Conservation (phyloP, 2,797 vertebrate species). For the Tachyglossus aculeatus region DNA sequence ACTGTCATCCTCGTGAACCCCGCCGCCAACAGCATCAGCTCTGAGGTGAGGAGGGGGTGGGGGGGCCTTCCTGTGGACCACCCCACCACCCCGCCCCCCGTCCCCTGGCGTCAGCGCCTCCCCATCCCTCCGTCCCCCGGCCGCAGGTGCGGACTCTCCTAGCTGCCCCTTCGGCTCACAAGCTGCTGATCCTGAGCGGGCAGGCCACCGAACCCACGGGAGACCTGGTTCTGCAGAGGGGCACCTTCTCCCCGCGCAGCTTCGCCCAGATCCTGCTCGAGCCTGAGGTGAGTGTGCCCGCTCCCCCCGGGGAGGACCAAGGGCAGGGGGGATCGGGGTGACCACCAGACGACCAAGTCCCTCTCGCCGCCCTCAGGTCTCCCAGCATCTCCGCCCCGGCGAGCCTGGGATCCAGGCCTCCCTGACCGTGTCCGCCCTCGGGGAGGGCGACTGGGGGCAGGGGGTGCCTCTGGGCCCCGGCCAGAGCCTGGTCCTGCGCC, state of each 20-base stretch:
- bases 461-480: conserved; percentile 81
- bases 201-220: conserved; percentile 89
- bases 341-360: conserved; percentile 6
- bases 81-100: not conserved
- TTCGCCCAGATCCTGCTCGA: conserved; percentile 85
- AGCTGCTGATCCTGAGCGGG: conserved; percentile 89
- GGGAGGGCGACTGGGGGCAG: conserved; percentile 92
- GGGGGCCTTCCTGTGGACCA: not conserved
- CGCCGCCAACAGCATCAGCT: conserved; percentile 79
- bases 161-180: conserved; percentile 84
- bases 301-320: not conserved
- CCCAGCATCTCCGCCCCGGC: conserved; percentile 82
- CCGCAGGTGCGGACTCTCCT: conserved; percentile 84
- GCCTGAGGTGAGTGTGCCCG: conserved; percentile 79
- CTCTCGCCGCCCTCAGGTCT: conserved; percentile 79
- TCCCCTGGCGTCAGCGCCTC: not conserved
- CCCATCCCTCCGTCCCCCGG: not conserved
- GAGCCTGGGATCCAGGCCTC: conserved; percentile 78
- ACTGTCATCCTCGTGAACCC: conserved; percentile 93
- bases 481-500: conserved; percentile 82
- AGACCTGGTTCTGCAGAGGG: conserved; percentile 87
- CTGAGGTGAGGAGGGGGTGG: conserved; percentile 80
- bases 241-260: conserved; percentile 86
- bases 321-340: conserved; percentile 13
- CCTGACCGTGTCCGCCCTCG: conserved; percentile 89